These are phyloP conservation scores for Aptenodytes forsteri DNA, from an alignment of 2,113 vertebrate species.

Conservation along the genomic window DNA sequence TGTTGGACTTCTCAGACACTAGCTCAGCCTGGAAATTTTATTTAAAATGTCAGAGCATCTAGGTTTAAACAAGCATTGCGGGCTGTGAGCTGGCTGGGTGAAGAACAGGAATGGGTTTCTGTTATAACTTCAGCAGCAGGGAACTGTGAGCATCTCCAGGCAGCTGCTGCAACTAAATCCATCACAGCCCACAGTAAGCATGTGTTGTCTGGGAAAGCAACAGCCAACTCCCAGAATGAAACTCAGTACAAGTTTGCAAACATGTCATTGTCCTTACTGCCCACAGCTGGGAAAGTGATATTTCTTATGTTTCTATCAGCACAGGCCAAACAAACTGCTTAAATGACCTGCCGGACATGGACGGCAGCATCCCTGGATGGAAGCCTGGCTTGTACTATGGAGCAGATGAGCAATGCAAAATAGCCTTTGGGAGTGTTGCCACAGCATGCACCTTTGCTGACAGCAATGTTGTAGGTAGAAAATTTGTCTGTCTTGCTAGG, in stretches of 20 bases:
- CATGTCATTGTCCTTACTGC: slow-evolving; percentile 43
- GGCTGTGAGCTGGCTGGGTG: slow-evolving; percentile 24
- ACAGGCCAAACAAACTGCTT: slow-evolving; percentile 84
- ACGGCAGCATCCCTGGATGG: slow-evolving; percentile 75
- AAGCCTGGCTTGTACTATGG: slow-evolving; percentile 92
- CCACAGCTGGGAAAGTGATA: slow-evolving; percentile 52
- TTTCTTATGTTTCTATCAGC: slow-evolving; percentile 71
- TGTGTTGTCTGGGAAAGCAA: slow-evolving; percentile 53
- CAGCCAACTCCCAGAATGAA: slow-evolving; percentile 42
- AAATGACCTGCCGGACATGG: slow-evolving; percentile 83
- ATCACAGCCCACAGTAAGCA: slow-evolving; percentile 45
- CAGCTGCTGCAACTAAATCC: slow-evolving; percentile 57
- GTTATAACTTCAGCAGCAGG: slow-evolving; percentile 6
- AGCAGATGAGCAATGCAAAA: slow-evolving; percentile 91
- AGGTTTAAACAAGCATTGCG: not conserved
- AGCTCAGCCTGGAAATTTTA: slow-evolving; percentile 11
- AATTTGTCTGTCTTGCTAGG: not conserved
- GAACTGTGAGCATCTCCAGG: slow-evolving; percentile 50
- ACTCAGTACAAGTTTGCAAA: slow-evolving; percentile 32
- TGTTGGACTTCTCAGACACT: not conserved
- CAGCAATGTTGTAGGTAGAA: slow-evolving; percentile 78
- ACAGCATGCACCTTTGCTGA: slow-evolving; percentile 86
- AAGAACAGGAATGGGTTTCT: not conserved
- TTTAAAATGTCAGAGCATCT: slow-evolving; percentile 13
- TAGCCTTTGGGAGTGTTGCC: slow-evolving; percentile 87